Base-by-base conservation (phyloP, 2,113 vertebrate species). In the Corythaixoides concolor region DNA sequence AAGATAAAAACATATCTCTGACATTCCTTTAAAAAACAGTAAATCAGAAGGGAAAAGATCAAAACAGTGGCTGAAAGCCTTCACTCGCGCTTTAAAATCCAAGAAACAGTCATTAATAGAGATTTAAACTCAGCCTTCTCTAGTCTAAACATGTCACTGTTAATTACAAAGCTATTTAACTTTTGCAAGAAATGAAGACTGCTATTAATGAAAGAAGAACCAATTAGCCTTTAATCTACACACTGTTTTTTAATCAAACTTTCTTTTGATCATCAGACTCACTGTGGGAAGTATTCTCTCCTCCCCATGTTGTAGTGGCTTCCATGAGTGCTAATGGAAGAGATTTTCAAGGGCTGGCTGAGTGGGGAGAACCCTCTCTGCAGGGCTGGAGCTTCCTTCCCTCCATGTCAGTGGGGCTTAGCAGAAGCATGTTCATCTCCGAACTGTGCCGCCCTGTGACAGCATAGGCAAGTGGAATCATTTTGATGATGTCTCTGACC, bases 141-240 rank as follows among this genome's bases (percentile, higher is more conserved):
- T 85, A 79, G 93, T 64, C 43, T 95, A 91, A 93, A 90, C 91
- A 89, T 96, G 95, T 80, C 88, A 89, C 86, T 66, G 70, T 89
- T 94, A 97, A 97, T 93, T 94, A 96, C 90, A 96, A 91, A 95
- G 91, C 94, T 95, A 95, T 90, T 95, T 91, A 96, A 96, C 60
- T 88, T 95, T 78, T 90, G 81, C 81, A 86, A 85, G 96, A 96
- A 97, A 97, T 88, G 87, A 94, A 92, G 84, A 89, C 78, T 63
- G 89, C 91, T 92, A 92, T 93, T 93, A 93, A 97, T 87, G 92
- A 97, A 95, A 94, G 92, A 88, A 84, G 93, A 90, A 93, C 87
- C 93, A 89, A 96, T 94, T 95, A 93, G 95, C 89, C 62, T 64
- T 87, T 85, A 94, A 75, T 89, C 94, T 89, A 91, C 94, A 88